phyloP scores from a whole-genome alignment of 2,888 invertebrate genomes.

The Acanthosepion esculentum region DNA sequence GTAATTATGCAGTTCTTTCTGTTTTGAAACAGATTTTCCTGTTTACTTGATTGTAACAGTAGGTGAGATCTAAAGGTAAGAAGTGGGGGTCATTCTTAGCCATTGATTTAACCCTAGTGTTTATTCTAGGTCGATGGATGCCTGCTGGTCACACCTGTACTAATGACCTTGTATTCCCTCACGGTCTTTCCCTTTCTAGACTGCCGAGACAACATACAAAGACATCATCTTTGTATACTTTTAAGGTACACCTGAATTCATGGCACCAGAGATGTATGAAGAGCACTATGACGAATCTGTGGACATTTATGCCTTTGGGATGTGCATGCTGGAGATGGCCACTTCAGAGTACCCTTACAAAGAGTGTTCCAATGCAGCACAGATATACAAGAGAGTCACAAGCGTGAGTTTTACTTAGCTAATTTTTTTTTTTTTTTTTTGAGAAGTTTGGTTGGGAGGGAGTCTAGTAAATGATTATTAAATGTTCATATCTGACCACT shows the following conservation, averaged over 20 bases:
- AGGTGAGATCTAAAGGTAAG: slow-evolving; percentile 41
- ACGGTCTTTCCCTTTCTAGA: slow-evolving; percentile 61
- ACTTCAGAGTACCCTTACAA: slow-evolving; percentile 99
- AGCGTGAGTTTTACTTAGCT: slow-evolving; percentile 81
- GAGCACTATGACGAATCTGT: slow-evolving; percentile 99
- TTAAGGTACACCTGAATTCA: slow-evolving; percentile 91
- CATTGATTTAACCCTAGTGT: slow-evolving; percentile 43
- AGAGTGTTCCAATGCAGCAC: slow-evolving; percentile 98
- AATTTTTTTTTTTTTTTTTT: neutral
- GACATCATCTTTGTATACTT: slow-evolving; percentile 57
- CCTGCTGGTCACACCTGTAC: slow-evolving; percentile 49
- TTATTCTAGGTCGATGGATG: slow-evolving; percentile 42
- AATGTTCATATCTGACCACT: neutral
- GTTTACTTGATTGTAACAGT: slow-evolving; percentile 46
- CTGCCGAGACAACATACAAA: slow-evolving; percentile 59
- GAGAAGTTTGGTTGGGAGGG: neutral
- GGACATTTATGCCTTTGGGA: slow-evolving; percentile 99
- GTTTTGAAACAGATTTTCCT: slow-evolving; percentile 47
- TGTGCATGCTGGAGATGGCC: slow-evolving; percentile 99
- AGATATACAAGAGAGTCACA: slow-evolving; percentile 98
- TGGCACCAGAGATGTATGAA: slow-evolving; percentile 99
- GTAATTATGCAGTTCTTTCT: slow-evolving; percentile 48
- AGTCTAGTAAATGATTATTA: neutral
- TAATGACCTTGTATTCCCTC: slow-evolving; percentile 55
- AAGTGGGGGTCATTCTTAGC: slow-evolving; percentile 47